Evolutionary conservation across 2,888 invertebrate species (phyloP), one percentile per base, ranked within the genome.

Genomic region (Perizoma affinitatum): DNA sequence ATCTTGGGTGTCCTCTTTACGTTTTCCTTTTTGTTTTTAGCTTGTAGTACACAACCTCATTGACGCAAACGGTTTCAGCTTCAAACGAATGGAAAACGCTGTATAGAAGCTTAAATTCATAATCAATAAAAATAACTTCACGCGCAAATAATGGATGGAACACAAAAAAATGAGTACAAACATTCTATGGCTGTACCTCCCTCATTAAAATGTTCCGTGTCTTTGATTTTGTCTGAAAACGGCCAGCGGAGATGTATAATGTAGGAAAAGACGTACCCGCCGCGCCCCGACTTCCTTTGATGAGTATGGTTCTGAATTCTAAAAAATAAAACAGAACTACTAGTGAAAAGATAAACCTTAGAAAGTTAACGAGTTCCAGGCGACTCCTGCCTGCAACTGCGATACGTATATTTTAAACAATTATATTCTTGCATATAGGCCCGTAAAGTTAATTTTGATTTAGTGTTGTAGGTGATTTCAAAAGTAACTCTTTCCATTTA

Each of bases 121-220:
- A 56, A 60, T 56, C 48, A 60, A 70, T 61, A 67, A 65, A 68
- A 67, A 62, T 61, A 51, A 58, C 53, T 66, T 56, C 55, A 56
- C 65, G 63, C 64, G 44, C 51, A 51, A 75, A 74, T 66, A 80
- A 82, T 76, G 68, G 73, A 82, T 75, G 78, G 75, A 79, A 83
- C 83, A 89, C 86, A 88, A 90, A 86, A 44, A 86, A 84, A 78
- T 76, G 78, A 78, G 79, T 84, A 66, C 22, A 67, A 66, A 63
- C 56, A 65, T 67, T 64, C 63, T 67, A 66, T 61, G 54, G 66
- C 94, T 94, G 76, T 69, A 76, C 83, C 87, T 92, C 90, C 83
- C 87, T 92, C 90, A 88, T 91, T 92, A 92, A 92, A 92, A 88
- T 91, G 80, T 92, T 92, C 92, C 92, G 86, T 82, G 76, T 76